Percentiles rank a stretch among this genome's conserved stretches.
Conservation (phyloP, 2,113 vertebrate genomes). For the Taurulus bubalis region DNA sequence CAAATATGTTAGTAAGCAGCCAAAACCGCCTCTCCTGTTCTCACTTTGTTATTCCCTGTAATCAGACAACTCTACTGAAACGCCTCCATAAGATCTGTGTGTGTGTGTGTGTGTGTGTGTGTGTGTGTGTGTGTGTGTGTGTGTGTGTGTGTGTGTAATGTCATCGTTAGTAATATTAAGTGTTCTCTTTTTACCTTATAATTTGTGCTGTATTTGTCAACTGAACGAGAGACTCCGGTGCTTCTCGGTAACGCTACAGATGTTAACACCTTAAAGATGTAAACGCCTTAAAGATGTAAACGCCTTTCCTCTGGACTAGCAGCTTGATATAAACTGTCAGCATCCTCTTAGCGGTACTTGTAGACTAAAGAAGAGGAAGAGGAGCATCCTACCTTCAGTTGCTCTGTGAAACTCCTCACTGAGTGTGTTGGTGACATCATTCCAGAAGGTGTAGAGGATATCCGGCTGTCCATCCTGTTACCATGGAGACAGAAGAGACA, state of each 20-base stretch:
- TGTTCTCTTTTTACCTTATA: too few relatives aligned
- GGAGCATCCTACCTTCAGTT: slow-evolving; percentile 87
- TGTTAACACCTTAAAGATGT: too few relatives aligned
- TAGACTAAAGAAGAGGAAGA: neutral
- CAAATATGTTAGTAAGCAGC: slow-evolving; percentile 33
- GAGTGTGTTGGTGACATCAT: slow-evolving; percentile 89
- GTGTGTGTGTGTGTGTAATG: neutral
- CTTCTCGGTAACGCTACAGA: too few relatives aligned
- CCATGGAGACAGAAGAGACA: neutral
- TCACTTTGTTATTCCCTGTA: slow-evolving; percentile 45
- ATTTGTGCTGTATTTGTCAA: too few relatives aligned
- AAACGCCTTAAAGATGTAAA: too few relatives aligned
- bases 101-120: neutral
- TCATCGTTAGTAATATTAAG: too few relatives aligned
- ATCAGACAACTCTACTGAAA: slow-evolving; percentile 34
- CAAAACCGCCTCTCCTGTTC: slow-evolving; percentile 55
- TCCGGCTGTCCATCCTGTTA: slow-evolving; percentile 92
- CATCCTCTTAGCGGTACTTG: neutral
- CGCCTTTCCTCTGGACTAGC: too few relatives aligned
- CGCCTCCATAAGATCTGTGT: slow-evolving; percentile 27
- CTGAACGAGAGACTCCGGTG: too few relatives aligned
- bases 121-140: slow-evolving; percentile 11
- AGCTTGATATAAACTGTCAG: neutral
- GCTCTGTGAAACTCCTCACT: slow-evolving; percentile 91
- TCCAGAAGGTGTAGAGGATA: slow-evolving; percentile 95